Evolutionary conservation across 2,797 vertebrate genomes (phyloP).

Genomic region (Spizella passerina): DNA sequence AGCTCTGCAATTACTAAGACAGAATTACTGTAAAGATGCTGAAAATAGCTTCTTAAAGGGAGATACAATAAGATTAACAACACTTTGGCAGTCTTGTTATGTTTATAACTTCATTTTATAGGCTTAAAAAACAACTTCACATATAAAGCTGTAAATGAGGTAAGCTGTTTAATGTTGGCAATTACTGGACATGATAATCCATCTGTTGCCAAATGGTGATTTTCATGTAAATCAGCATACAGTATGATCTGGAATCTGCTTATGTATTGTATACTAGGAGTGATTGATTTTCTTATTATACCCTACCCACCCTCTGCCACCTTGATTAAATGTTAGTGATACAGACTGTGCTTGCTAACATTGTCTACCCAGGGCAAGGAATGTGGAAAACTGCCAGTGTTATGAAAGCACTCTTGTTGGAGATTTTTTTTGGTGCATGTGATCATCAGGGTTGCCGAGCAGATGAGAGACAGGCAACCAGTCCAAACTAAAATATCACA

Average conservation of each 20-base stretch:
- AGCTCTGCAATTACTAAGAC: background rate
- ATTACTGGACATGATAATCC: conserved; percentile 45
- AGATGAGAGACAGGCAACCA: background rate
- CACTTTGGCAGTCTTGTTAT: conserved; percentile 20
- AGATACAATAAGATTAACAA: conserved; percentile 1
- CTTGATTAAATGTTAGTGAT: background rate
- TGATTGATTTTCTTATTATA: background rate
- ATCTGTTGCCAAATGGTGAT: conserved; percentile 21
- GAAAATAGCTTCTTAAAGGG: conserved; percentile 16
- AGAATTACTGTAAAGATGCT: background rate
- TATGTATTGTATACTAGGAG: background rate
- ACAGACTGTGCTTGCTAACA: background rate
- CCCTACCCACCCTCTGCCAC: background rate
- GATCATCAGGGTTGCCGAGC: background rate
- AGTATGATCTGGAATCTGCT: background rate
- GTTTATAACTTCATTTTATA: conserved; percentile 56
- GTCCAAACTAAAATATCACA: background rate
- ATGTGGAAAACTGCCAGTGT: background rate
- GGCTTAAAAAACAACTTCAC: conserved; percentile 43
- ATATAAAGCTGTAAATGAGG: conserved; percentile 58
- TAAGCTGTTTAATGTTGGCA: conserved; percentile 41
- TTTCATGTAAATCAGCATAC: conserved; percentile 27
- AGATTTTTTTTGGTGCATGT: background rate
- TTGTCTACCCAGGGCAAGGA: background rate
- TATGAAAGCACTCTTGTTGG: background rate